Evolutionary conservation across 2,113 vertebrate species (phyloP), one percentile per base, ranked within the genome.

Genomic region (Hippocampus comes): DNA sequence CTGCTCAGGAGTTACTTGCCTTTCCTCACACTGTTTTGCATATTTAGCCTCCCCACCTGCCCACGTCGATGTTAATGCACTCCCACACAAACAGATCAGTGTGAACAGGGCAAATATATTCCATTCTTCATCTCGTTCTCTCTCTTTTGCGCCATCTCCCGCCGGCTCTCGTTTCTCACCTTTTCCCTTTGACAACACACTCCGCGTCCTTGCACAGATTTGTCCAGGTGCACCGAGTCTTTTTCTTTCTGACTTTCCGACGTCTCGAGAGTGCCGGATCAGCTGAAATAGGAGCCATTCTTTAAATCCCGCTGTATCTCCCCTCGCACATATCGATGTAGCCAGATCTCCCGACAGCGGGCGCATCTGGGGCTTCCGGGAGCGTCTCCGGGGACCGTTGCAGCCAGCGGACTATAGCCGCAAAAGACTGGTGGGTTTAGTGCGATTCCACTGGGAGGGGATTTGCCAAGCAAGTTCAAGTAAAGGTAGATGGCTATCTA

Each of bases 31-130:
- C 87, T 80, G 84, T 84, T 93, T 91, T 93, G 87, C 92, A 93
- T 93, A 90, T 92, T 90, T 89, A 82, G 85, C 89, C 86, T 87
- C 82, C 86, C 82, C 78, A 85, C 79, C 88, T 87, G 86, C 92
- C 92, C 91, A 93, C 91, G 79, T 89, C 84, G 83, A 93, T 93
- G 90, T 91, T 93, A 92, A 92, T 91, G 88, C 88, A 92, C 92
- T 88, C 92, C 92, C 90, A 93, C 91, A 91, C 90, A 91, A 91
- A 92, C 92, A 92, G 89, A 91, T 87, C 89, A 87, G 89, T 90
- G 89, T 89, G 87, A 91, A 90, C 90, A 91, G 89, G 91, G 82
- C 89, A 88, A 90, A 89, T 90, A 91, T 90, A 91, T 93, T 92
- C 82, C 84, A 90, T 92, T 92, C 82, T 86, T 82, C 82, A 67